Percentiles rank a stretch among this genome's conserved stretches.
phyloP scores from a whole-genome alignment of 2,113 vertebrate species.

The Myotis yumanensis region DNA sequence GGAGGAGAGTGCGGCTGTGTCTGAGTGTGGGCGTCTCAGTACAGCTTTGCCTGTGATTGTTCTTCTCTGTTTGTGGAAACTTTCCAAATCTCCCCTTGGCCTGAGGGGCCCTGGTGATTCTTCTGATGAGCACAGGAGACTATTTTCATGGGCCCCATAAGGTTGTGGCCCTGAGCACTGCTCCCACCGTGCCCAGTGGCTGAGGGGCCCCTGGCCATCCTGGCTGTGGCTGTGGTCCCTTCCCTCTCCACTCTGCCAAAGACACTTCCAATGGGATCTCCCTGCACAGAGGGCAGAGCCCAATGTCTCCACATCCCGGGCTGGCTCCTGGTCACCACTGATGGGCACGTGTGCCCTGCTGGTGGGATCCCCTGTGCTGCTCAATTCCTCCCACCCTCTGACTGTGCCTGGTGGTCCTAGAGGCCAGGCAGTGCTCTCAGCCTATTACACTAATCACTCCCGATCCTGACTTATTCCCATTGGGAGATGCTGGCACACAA shows the following conservation, averaged over 20 bases:
- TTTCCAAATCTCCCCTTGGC: not conserved
- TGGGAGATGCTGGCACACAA: no score
- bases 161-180: not conserved
- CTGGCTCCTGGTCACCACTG: not conserved
- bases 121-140: not conserved
- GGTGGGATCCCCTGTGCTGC: not conserved
- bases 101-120: not conserved
- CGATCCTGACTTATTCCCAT: not conserved
- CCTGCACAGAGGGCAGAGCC: not conserved
- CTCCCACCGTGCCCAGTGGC: not conserved
- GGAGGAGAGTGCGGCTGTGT: not conserved
- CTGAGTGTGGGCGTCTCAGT: not conserved
- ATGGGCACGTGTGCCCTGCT: not conserved
- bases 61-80: not conserved
- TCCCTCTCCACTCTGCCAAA: not conserved
- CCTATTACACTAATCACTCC: not conserved
- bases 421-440: not conserved
- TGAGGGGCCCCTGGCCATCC: accelerated
- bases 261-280: not conserved
- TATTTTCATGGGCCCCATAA: not conserved
- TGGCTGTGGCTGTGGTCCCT: not conserved
- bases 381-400: not conserved
- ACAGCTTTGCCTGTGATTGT: not conserved
- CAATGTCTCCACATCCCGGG: not conserved
- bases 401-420: not conserved